Evolutionary conservation across 2,797 vertebrate genomes (phyloP).

Genomic region (Sitta carolinensis): DNA sequence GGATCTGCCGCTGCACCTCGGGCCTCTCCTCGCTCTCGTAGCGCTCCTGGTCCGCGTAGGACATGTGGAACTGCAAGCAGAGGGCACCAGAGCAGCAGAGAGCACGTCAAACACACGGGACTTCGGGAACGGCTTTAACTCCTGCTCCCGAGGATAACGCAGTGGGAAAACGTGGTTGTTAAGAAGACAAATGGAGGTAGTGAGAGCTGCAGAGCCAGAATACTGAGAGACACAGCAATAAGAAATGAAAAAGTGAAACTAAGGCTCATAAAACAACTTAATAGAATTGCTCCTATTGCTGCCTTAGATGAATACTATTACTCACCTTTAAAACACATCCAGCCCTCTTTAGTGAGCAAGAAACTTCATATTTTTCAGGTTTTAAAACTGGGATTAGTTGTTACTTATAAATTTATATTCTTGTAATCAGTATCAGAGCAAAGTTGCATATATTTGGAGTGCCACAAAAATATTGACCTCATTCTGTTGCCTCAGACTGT

Average conservation of each 20-base stretch:
- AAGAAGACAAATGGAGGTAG: neutral
- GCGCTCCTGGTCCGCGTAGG: constrained; percentile 90
- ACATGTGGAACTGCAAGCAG: constrained; percentile 88
- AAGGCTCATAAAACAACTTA: neutral
- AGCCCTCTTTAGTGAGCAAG: neutral
- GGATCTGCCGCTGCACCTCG: constrained; percentile 92
- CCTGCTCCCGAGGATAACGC: neutral
- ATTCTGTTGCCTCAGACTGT: neutral
- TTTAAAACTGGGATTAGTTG: neutral
- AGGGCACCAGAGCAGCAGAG: neutral
- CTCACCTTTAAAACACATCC: neutral
- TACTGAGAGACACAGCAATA: neutral
- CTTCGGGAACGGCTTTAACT: neutral
- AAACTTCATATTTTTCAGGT: neutral
- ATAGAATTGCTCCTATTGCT: neutral
- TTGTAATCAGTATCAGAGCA: neutral
- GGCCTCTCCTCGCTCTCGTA: constrained; percentile 93
- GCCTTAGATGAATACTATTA: neutral
- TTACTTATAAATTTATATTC: neutral
- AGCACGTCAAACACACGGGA: accelerated
- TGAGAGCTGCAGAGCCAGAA: neutral
- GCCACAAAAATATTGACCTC: neutral
- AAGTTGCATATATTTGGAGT: neutral
- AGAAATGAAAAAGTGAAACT: neutral
- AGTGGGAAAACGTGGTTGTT: neutral